Evolutionary conservation across 2,113 vertebrate species (phyloP).

Genomic region (Microcebus tavaratra): DNA sequence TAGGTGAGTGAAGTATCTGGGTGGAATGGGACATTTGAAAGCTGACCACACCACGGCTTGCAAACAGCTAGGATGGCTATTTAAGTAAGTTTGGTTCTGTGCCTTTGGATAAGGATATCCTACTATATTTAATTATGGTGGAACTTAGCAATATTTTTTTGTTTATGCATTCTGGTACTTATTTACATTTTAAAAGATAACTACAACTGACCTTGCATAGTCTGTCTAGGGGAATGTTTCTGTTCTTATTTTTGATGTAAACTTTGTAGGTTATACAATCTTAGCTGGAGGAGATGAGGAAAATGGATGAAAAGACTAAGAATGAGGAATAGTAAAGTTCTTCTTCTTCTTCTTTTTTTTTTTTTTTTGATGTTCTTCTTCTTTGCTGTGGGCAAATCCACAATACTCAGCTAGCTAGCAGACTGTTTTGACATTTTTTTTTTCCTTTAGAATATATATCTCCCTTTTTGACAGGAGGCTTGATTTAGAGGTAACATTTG

Average conservation of each 20-base stretch:
- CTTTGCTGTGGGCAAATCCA: not conserved
- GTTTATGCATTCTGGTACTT: constrained; percentile 14
- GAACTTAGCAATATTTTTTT: not conserved
- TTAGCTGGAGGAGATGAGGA: not conserved
- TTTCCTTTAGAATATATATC: not conserved
- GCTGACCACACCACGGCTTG: not conserved
- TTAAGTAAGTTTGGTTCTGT: not conserved
- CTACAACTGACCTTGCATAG: not conserved
- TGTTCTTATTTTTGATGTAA: constrained; percentile 39
- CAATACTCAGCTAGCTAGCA: not conserved
- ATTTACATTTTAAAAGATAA: constrained; percentile 28
- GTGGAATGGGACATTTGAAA: not conserved
- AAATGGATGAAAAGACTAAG: not conserved
- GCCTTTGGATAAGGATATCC: not conserved
- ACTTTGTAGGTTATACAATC: not conserved
- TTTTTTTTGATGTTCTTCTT: constrained; percentile 4
- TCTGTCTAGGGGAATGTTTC: not conserved
- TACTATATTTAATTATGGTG: not conserved
- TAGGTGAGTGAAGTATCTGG: not conserved
- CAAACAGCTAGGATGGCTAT: not conserved
- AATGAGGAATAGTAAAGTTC: not conserved
- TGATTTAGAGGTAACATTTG: not conserved
- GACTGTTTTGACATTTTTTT: not conserved
- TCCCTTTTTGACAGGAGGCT: not conserved
- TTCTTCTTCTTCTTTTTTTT: not conserved